Percentiles rank a stretch among this genome's conserved stretches.
Evolutionary conservation across 2,113 vertebrate species (phyloP).

Genomic region (Indri indri): DNA sequence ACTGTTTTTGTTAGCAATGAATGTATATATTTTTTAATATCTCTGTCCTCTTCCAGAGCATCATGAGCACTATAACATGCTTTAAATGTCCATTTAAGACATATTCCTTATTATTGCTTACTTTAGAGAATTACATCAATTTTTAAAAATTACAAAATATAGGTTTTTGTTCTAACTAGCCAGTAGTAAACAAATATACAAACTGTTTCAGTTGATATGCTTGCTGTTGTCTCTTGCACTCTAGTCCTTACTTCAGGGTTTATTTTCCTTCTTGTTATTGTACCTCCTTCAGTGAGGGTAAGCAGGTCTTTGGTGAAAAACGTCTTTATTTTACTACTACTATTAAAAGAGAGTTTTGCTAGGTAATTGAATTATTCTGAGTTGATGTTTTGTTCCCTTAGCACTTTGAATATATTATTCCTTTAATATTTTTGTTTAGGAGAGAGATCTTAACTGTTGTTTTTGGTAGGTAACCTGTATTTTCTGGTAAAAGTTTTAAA

Average conservation of each 20-base stretch:
- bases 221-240: neutral
- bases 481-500: conserved; percentile 21
- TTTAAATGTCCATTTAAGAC: neutral
- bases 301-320: neutral
- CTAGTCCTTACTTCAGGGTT: neutral
- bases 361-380: neutral
- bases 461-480: neutral
- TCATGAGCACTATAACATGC: neutral
- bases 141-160: neutral
- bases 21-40: neutral
- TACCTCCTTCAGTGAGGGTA: neutral
- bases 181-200: neutral
- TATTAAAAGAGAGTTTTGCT: neutral
- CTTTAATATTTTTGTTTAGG: conserved; percentile 29
- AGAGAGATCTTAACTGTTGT: neutral
- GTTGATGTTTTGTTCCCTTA: neutral
- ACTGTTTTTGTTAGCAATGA: neutral
- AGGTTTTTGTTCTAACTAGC: neutral
- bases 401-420: neutral
- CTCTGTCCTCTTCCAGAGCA: neutral
- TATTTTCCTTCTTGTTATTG: neutral
- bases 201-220: neutral
- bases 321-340: neutral
- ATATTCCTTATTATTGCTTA: neutral
- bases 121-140: neutral